Conservation (phyloP, 2,113 vertebrate genomes). For the Tychaedon coryphoeus region DNA sequence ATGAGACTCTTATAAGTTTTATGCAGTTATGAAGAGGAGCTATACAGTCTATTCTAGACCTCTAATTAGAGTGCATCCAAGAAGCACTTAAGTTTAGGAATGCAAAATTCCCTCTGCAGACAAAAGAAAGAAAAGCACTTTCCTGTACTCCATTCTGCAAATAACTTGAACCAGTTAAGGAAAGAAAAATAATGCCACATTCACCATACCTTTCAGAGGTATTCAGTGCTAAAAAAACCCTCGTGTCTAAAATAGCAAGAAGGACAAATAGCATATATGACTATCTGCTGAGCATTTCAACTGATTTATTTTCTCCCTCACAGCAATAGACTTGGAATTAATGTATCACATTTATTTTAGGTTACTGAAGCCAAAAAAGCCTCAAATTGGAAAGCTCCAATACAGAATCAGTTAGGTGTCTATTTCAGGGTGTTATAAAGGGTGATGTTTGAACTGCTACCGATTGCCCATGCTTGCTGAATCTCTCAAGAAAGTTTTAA, state of each 20-base stretch:
- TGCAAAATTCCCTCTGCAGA: neutral
- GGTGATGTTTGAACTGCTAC: neutral
- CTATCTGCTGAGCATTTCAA: neutral
- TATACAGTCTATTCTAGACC: neutral
- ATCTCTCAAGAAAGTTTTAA: neutral
- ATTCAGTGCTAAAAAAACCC: neutral
- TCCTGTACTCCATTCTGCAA: neutral
- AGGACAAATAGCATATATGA: neutral
- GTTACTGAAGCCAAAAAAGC: neutral
- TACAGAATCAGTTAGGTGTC: neutral
- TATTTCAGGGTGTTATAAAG: neutral
- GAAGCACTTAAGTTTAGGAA: neutral
- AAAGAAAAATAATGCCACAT: neutral
- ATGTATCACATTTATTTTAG: neutral
- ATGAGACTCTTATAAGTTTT: neutral
- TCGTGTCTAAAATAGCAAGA: neutral
- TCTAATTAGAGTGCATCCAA: neutral
- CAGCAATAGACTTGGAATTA: neutral
- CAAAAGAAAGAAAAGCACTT: neutral
- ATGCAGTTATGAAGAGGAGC: neutral
- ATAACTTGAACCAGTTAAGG: neutral
- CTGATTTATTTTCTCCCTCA: neutral
- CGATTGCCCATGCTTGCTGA: neutral
- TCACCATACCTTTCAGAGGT: neutral
- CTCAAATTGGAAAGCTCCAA: neutral